Evolutionary conservation across 2,113 vertebrate species (phyloP), one percentile per base, ranked within the genome.

Genomic region (Nematolebias whitei): DNA sequence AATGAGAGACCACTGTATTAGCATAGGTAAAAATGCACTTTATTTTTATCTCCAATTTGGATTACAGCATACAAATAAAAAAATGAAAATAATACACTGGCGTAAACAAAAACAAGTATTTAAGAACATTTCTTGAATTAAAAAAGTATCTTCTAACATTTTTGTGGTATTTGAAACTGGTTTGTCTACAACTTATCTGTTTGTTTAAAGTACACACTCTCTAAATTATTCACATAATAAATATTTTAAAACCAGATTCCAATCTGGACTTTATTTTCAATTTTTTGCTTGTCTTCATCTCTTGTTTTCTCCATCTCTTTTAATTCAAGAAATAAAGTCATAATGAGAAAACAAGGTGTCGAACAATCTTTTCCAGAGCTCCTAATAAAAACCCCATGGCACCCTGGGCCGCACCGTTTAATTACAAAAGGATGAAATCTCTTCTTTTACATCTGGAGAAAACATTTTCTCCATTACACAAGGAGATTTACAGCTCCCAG

Each of bases 271-370:
- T 32, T 35, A 63, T 85, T 71, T 76, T n/a, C n/a, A n/a, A n/a
- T 81, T 70, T 45, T 85, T 76, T n/a, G n/a, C n/a, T n/a, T n/a
- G n/a, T n/a, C n/a, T 74, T 81, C 53, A 68, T 82, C 67, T 80
- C 87, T 61, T 74, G 80, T 80, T 72, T 66, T 61, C 77, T 79
- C 70, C 78, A 80, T 86, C 66, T 83, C 78, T 87, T 88, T 87
- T 88, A 79, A 80, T 83, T 69, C 57, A 59, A 69, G 79, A 86
- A 91, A 86, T 85, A 89, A 87, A 78, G 55, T 63, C 70, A 78
- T 92, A 92, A 93, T 93, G 92, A 92, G 92, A 93, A 94, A 94
- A 93, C 92, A 93, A 93, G 92, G 92, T 92, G 92, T 74, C 84
- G 90, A 92, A 90, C 84, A 69, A 92, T 93, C 88, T 90, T 88